Base-by-base conservation (phyloP, 23 tunicate genomes). In the Diplosoma virens region DNA sequence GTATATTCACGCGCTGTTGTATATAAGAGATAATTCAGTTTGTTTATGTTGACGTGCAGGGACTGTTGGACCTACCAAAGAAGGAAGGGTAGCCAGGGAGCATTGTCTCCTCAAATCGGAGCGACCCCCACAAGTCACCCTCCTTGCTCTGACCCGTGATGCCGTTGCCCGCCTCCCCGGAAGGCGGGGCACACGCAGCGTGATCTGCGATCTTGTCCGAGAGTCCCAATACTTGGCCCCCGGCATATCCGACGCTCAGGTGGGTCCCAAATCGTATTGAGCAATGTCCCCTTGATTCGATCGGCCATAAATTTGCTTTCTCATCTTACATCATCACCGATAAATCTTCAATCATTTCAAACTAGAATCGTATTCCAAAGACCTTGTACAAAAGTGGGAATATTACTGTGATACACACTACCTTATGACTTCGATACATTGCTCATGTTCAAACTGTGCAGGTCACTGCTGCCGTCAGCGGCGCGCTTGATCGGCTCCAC, bases 391-490 rank as follows among this genome's bases (percentile, higher is more conserved):
- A n/a, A n/a, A n/a, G n/a, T n/a, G n/a, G n/a, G n/a, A n/a, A n/a
- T n/a, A n/a, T n/a, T n/a, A n/a, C n/a, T n/a, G n/a, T n/a, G n/a
- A n/a, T 45, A 9, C 52, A 45, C 11, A 11, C 52, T 16, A 45
- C 16, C 16, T 45, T 45, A 9, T 45, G 16, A 45, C 11, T 45
- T 45, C 16, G 11, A 9, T 45, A 45, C 16, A 45, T 45, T 16
- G 52, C 14, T 45, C 16, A 16, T 45, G 52, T 16, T 45, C 16
- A 45, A 45, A 46, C 77, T 17, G 45, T 41, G 3, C 61, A 84
- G 89, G 77, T 84, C 34, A 77, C 67, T 36, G 66, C 89, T 16
- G 89, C 89, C 2, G 89, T 84, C 32, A 84, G 89, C 36, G 89
- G 89, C 2, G 82, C 89, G 3, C 47, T 84, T 36, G 89, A 84